Evolutionary conservation across 2,113 vertebrate species (phyloP).

Genomic region (Odobenus rosmarus): DNA sequence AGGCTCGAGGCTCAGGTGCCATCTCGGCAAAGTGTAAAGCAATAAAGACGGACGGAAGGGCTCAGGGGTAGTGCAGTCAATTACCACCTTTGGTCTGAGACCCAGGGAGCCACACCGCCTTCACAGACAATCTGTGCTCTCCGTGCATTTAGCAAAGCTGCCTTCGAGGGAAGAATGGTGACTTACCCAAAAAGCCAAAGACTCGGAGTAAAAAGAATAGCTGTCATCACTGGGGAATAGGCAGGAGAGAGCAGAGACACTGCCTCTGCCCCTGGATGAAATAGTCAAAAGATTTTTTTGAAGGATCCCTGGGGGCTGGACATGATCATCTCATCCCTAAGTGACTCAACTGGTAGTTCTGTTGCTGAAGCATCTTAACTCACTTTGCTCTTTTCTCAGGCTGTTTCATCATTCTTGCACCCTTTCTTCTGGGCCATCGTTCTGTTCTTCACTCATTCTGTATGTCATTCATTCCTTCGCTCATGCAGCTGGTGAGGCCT

Average conservation of each 20-base stretch:
- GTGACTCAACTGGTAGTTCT: not conserved
- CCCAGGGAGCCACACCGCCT: constrained; percentile 48
- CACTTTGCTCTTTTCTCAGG: not conserved
- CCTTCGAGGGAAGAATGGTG: constrained; percentile 49
- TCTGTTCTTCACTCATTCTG: not conserved
- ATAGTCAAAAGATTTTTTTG: not conserved
- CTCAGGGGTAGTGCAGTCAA: constrained; percentile 27
- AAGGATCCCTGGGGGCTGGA: not conserved
- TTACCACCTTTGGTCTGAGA: constrained; percentile 62
- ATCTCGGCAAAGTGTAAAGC: constrained; percentile 78
- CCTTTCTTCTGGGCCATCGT: not conserved
- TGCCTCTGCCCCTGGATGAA: not conserved
- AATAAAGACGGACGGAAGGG: constrained; percentile 78
- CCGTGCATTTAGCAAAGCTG: constrained; percentile 57
- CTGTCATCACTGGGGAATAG: not conserved
- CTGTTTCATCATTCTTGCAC: not conserved
- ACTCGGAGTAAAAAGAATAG: not conserved
- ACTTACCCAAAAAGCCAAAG: constrained; percentile 45
- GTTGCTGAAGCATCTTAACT: not conserved
- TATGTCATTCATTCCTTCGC: not conserved
- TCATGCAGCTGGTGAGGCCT: not conserved
- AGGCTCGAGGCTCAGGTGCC: constrained; percentile 77
- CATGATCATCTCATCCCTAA: not conserved
- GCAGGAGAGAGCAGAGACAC: not conserved
- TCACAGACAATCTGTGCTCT: constrained; percentile 53